Percentiles rank a stretch among this genome's conserved stretches.
These are phyloP conservation scores for Polypterus bichir DNA, from an alignment of 2,113 vertebrate genomes.

Conservation along the genomic window DNA sequence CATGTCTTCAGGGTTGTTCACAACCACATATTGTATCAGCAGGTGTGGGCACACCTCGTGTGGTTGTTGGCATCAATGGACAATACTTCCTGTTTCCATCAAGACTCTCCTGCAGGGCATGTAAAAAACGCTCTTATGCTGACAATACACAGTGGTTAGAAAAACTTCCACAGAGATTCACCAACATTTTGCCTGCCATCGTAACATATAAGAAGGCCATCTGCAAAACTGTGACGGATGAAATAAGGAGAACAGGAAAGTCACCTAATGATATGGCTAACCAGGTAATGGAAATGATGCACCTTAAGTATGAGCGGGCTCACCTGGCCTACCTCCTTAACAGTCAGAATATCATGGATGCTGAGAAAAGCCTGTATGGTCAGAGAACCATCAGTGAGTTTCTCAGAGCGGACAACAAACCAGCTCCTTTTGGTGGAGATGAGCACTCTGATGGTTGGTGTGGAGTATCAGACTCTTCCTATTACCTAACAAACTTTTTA, in stretches of 20 bases:
- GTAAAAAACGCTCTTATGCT: slow-evolving; percentile 13
- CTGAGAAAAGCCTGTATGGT: slow-evolving; percentile 13
- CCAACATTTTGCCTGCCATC: slow-evolving; percentile 15
- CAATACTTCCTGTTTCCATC: slow-evolving; percentile 13
- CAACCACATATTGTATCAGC: slow-evolving; percentile 3
- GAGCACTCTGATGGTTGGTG: slow-evolving; percentile 15
- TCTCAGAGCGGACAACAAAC: neutral
- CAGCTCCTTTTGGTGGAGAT: slow-evolving; percentile 11
- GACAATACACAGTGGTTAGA: slow-evolving; percentile 17
- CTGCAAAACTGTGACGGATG: slow-evolving; percentile 18
- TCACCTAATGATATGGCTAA: slow-evolving; percentile 20
- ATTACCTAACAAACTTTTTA: slow-evolving; percentile 13
- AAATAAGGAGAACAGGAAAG: slow-evolving; percentile 8
- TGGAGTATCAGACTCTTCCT: slow-evolving; percentile 9
- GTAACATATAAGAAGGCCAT: slow-evolving; percentile 14
- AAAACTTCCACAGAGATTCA: slow-evolving; percentile 10
- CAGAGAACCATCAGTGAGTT: slow-evolving; percentile 14
- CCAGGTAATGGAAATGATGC: slow-evolving; percentile 15
- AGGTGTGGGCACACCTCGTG: slow-evolving; percentile 8
- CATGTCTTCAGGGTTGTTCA: slow-evolving; percentile 7
- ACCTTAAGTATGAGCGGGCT: slow-evolving; percentile 17
- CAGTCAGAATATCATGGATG: slow-evolving; percentile 8
- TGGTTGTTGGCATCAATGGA: slow-evolving; percentile 15
- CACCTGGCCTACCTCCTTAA: slow-evolving; percentile 14
- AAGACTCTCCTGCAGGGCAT: slow-evolving; percentile 7